These are phyloP conservation scores for Lepidostoma basale DNA, from an alignment of 1,140 invertebrate genomes.

Conservation along the genomic window DNA sequence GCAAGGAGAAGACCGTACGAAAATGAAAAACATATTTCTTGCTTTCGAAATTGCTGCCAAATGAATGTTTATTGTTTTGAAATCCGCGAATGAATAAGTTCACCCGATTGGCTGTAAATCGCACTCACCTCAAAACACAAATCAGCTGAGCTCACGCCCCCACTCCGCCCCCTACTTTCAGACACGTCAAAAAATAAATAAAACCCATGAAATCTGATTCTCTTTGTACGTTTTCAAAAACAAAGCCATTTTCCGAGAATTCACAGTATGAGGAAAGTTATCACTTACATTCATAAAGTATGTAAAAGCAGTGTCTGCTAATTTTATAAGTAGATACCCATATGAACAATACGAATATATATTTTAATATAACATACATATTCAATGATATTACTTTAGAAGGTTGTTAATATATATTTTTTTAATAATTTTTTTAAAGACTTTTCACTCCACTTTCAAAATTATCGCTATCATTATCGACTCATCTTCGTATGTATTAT, in stretches of 20 bases:
- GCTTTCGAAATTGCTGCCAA: not conserved
- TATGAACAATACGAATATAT: no score
- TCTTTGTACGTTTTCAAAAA: constrained; percentile 21
- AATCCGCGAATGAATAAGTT: constrained; percentile 30
- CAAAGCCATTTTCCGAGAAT: constrained; percentile 26
- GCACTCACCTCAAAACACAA: constrained; percentile 42
- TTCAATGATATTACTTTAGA: no score
- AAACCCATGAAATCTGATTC: constrained; percentile 42
- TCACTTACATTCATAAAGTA: no score
- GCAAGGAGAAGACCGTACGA: not conserved
- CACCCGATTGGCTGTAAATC: constrained; percentile 37
- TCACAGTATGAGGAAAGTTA: not conserved
- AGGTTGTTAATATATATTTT: no score
- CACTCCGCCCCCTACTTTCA: constrained; percentile 29
- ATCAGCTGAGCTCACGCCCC: constrained; percentile 34
- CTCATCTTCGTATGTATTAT: no score
- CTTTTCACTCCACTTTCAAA: no score
- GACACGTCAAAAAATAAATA: constrained; percentile 45
- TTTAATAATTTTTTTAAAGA: no score
- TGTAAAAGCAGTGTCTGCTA: no score
- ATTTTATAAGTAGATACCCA: no score
- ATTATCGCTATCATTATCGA: no score
- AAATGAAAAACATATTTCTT: not conserved
- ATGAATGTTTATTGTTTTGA: constrained; percentile 23
- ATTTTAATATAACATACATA: no score